phyloP scores from a whole-genome alignment of 2,888 invertebrate genomes.

The Pogonocherus hispidulus region DNA sequence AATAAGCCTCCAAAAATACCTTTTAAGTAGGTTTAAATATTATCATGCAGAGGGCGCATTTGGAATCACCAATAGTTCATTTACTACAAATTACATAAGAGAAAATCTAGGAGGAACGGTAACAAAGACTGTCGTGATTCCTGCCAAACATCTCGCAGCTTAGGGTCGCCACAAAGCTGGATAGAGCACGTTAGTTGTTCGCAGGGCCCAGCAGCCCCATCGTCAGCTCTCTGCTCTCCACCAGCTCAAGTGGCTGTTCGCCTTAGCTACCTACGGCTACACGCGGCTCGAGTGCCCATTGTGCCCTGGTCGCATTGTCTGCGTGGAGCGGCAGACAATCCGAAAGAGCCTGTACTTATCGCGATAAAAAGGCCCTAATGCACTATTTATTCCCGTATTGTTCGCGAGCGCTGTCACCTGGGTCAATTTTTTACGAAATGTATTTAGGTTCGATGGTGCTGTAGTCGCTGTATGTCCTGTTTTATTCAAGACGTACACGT shows the following conservation, averaged over 20 bases:
- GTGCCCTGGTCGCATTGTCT: constrained; percentile 56
- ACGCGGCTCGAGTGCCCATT: constrained; percentile 59
- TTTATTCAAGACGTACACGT: too few relatives aligned
- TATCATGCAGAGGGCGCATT: too few relatives aligned
- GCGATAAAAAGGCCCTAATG: constrained; percentile 61
- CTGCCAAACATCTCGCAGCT: too few relatives aligned
- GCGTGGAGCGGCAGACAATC: constrained; percentile 54
- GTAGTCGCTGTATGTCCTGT: background rate
- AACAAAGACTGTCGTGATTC: too few relatives aligned
- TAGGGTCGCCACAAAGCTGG: background rate
- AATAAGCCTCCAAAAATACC: too few relatives aligned
- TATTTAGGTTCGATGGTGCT: background rate
- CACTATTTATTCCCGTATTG: constrained; percentile 59
- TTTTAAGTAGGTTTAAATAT: too few relatives aligned
- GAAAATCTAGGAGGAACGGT: too few relatives aligned
- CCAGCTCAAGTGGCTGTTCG: constrained; percentile 57
- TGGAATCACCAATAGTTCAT: too few relatives aligned
- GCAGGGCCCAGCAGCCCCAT: constrained; percentile 33
- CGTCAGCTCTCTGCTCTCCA: constrained; percentile 37
- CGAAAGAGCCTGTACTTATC: constrained; percentile 60
- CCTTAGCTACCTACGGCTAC: constrained; percentile 61
- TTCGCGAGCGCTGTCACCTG: constrained; percentile 44
- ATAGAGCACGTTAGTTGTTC: too few relatives aligned
- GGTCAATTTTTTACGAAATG: constrained; percentile 24
- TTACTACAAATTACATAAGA: too few relatives aligned